Evolutionary conservation across 2,888 invertebrate species (phyloP).

Genomic region (Pteria penguin): DNA sequence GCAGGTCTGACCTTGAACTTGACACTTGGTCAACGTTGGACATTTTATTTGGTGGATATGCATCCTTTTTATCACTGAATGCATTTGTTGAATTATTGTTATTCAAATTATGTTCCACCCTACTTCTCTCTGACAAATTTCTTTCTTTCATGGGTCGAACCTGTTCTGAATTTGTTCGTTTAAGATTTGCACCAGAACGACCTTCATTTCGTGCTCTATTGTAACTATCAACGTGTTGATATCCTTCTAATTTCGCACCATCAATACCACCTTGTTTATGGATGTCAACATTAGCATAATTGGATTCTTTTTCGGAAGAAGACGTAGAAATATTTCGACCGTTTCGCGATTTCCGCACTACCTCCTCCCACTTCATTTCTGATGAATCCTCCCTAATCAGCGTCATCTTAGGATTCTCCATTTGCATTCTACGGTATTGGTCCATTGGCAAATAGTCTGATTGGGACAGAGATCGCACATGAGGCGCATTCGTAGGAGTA

Average conservation of each 20-base stretch:
- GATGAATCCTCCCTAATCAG: constrained; percentile 68
- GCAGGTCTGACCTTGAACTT: constrained; percentile 31
- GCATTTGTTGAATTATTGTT: not conserved
- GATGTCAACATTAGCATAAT: constrained; percentile 53
- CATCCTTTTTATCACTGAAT: not conserved
- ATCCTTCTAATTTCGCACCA: constrained; percentile 38
- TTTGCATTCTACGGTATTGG: constrained; percentile 34
- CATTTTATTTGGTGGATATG: constrained; percentile 28
- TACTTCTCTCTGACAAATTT: not conserved
- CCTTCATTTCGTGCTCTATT: constrained; percentile 22
- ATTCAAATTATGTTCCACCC: not conserved
- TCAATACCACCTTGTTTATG: constrained; percentile 35
- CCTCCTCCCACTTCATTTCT: constrained; percentile 57
- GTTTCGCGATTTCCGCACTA: constrained; percentile 49
- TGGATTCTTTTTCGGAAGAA: constrained; percentile 28
- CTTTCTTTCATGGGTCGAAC: constrained; percentile 49
- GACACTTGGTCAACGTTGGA: no score
- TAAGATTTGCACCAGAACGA: constrained; percentile 51
- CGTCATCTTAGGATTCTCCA: constrained; percentile 57
- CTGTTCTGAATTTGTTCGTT: constrained; percentile 66
- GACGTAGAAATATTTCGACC: not conserved
- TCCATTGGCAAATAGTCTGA: constrained; percentile 61
- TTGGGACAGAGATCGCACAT: constrained; percentile 51
- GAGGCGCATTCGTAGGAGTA: constrained; percentile 32
- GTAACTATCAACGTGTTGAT: constrained; percentile 42